Percentiles rank a stretch among this genome's conserved stretches.
Evolutionary conservation across 2,888 invertebrate genomes (phyloP).

Genomic region (Andrena haemorrhoa): DNA sequence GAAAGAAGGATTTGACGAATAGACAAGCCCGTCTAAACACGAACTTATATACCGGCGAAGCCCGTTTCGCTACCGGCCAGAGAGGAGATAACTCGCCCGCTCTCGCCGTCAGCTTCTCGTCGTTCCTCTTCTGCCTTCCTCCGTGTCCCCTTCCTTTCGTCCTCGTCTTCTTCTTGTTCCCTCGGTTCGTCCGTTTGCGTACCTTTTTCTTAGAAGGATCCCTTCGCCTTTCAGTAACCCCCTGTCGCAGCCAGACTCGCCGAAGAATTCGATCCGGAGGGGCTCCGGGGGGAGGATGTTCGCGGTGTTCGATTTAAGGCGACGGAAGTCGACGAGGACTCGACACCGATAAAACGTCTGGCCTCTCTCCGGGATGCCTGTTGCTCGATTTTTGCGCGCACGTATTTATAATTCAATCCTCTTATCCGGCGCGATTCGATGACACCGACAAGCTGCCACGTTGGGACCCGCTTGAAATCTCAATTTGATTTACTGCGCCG

Average conservation of each 20-base stretch:
- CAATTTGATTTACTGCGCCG: constrained; percentile 55
- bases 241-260: constrained; percentile 31
- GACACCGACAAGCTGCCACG: constrained; percentile 61
- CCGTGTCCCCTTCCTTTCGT: not conserved
- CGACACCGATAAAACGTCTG: constrained; percentile 52
- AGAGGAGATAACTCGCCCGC: constrained; percentile 66
- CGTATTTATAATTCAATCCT: constrained; percentile 65
- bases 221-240: constrained; percentile 36
- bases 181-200: not conserved
- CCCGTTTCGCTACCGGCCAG: constrained; percentile 68
- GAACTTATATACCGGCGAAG: constrained; percentile 38
- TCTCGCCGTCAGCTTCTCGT: constrained; percentile 36
- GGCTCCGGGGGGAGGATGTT: not conserved
- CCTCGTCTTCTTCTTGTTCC: not conserved
- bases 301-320: constrained; percentile 53
- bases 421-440: constrained; percentile 60
- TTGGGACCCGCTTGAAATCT: constrained; percentile 43
- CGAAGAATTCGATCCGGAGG: constrained; percentile 59
- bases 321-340: constrained; percentile 44
- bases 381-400: constrained; percentile 29
- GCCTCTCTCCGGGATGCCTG: not conserved
- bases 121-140: constrained; percentile 15
- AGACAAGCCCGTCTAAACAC: constrained; percentile 72
- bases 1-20: constrained; percentile 72
- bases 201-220: constrained; percentile 2